These are phyloP conservation scores for Calonectris borealis DNA, from an alignment of 2,113 vertebrate species.

Conservation along the genomic window DNA sequence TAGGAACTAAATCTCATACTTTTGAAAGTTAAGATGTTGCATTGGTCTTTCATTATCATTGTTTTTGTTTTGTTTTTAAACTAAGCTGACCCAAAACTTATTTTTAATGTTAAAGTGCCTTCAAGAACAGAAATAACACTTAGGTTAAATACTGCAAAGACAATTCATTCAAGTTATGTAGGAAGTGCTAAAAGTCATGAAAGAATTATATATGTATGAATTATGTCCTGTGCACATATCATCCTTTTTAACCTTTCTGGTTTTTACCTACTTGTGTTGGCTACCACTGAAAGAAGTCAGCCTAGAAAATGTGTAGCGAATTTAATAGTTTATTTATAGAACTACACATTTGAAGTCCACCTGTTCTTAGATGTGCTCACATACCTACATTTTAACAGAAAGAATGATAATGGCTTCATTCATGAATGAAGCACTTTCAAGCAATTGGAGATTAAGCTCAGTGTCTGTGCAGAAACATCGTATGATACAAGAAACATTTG, in stretches of 20 bases:
- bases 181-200: neutral
- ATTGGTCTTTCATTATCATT: neutral
- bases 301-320: slow-evolving; percentile 26
- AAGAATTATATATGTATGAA: neutral
- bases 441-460: slow-evolving; percentile 4
- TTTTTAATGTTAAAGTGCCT: neutral
- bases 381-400: slow-evolving; percentile 28
- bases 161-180: neutral
- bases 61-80: neutral
- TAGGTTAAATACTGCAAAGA: neutral
- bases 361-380: slow-evolving; percentile 13
- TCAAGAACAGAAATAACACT: neutral
- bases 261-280: slow-evolving; percentile 24
- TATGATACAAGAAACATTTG: neutral
- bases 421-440: slow-evolving; percentile 22
- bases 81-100: neutral
- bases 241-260: neutral
- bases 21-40: neutral
- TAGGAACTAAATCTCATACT: neutral
- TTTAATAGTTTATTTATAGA: slow-evolving; percentile 65
- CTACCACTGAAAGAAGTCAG: neutral
- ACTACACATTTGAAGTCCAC: slow-evolving; percentile 57
- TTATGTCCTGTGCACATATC: neutral
- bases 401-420: slow-evolving; percentile 68
- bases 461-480: slow-evolving; percentile 12